Evolutionary conservation across 2,113 vertebrate genomes (phyloP).

Genomic region (Ctenodactylus gundi): DNA sequence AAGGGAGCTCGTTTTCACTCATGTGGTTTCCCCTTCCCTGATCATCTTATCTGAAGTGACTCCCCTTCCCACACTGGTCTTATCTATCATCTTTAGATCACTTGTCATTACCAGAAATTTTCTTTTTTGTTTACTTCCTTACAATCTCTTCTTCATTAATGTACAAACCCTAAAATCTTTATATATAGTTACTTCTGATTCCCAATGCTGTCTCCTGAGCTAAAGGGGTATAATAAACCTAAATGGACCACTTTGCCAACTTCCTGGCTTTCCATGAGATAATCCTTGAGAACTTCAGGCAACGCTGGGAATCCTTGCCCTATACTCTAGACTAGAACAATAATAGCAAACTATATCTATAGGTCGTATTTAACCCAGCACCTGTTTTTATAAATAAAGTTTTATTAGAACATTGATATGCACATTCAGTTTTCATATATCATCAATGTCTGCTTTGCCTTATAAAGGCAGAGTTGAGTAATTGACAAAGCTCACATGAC

Average conservation of each 20-base stretch:
- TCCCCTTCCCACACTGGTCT: too few relatives aligned
- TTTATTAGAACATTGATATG: not conserved
- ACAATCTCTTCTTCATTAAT: not conserved
- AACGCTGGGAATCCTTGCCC: not conserved
- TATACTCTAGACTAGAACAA: not conserved
- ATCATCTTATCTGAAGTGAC: not conserved
- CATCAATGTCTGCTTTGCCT: not conserved
- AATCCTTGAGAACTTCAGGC: not conserved
- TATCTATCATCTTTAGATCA: not conserved
- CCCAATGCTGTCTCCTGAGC: not conserved
- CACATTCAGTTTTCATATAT: not conserved
- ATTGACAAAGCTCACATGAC: not conserved
- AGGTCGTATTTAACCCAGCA: not conserved
- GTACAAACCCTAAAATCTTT: not conserved
- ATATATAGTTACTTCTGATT: not conserved
- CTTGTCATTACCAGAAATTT: not conserved
- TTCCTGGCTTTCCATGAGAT: not conserved
- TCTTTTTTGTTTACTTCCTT: not conserved
- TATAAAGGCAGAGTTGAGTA: not conserved
- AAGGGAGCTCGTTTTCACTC: not conserved
- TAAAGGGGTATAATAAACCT: not conserved
- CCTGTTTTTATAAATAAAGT: conserved; percentile 40
- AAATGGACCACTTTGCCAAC: not conserved
- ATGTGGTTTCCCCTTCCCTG: too few relatives aligned
- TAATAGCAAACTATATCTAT: not conserved